These are phyloP conservation scores for Scelioninae gen. 1 DNA, from an alignment of 2,888 invertebrate genomes.

Conservation along the genomic window DNA sequence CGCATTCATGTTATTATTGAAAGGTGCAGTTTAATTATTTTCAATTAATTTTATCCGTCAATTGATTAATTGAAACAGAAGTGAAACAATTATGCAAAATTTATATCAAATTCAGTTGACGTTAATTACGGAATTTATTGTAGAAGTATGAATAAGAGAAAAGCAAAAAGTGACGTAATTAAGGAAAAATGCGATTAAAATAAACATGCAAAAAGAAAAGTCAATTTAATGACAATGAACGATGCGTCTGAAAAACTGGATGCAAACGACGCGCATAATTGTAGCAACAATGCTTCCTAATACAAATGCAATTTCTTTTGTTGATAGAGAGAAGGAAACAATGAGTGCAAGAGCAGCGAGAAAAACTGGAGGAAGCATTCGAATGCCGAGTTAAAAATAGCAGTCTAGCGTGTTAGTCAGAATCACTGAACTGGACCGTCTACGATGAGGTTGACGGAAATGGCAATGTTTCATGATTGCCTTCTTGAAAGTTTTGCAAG, in stretches of 20 bases:
- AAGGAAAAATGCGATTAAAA: background rate
- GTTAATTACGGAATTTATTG: constrained; percentile 10
- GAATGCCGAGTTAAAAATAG: constrained; percentile 56
- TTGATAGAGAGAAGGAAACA: constrained; percentile 23
- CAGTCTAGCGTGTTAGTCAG: constrained; percentile 41
- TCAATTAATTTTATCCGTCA: constrained; percentile 10
- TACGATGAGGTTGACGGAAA: constrained; percentile 48
- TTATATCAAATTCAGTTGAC: constrained; percentile 7
- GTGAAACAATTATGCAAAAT: constrained; percentile 15
- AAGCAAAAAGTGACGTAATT: constrained; percentile 1
- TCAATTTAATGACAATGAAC: constrained; percentile 12
- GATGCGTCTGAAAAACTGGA: background rate
- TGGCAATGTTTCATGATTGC: constrained; percentile 54
- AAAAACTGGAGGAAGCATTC: constrained; percentile 57
- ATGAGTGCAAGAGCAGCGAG: constrained; percentile 26
- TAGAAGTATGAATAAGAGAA: background rate
- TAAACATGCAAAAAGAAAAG: constrained; percentile 20
- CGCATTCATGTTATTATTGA: background rate
- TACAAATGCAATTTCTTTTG: constrained; percentile 38
- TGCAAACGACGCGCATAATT: constrained; percentile 26
- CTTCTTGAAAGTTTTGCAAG: constrained; percentile 35
- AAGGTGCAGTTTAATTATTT: constrained; percentile 19
- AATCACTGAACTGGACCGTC: constrained; percentile 51
- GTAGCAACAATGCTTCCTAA: constrained; percentile 24
- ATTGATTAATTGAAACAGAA: constrained; percentile 13